phyloP scores from a whole-genome alignment of 1,140 invertebrate species.

The Ectropis grisescens region DNA sequence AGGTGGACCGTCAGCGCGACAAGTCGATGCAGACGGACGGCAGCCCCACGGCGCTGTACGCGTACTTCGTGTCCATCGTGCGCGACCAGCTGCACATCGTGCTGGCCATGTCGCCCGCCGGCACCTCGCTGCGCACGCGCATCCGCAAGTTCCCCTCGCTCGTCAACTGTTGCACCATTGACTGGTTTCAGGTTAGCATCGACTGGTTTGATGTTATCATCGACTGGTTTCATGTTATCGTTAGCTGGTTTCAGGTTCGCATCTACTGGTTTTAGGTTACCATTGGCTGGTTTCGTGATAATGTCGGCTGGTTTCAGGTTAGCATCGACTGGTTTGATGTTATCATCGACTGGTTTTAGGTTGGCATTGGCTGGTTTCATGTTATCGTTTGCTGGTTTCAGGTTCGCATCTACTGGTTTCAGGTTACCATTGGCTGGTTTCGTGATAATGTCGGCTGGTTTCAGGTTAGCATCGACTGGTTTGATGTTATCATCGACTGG shows the following conservation, averaged over 20 bases:
- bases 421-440: slow-evolving; percentile 99
- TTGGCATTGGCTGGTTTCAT: slow-evolving; percentile 63
- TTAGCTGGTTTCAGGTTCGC: too few relatives aligned
- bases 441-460: slow-evolving; percentile 79
- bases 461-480: slow-evolving; percentile 99
- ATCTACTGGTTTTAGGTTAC: slow-evolving; percentile 97
- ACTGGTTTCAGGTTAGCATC: slow-evolving; percentile 91
- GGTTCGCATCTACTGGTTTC: slow-evolving; percentile 70
- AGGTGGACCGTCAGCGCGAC: slow-evolving; percentile 91
- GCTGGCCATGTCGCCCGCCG: slow-evolving; percentile 94
- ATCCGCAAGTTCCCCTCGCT: slow-evolving; percentile 94
- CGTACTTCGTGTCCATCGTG: slow-evolving; percentile 90
- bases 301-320: slow-evolving; percentile 98
- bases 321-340: too few relatives aligned
- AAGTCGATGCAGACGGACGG: slow-evolving; percentile 94
- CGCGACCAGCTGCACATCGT: slow-evolving; percentile 95
- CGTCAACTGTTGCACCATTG: slow-evolving; percentile 97
- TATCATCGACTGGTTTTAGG: slow-evolving; percentile 98
- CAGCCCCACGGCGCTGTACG: slow-evolving; percentile 90
- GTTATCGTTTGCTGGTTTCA: slow-evolving; percentile 99
- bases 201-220: too few relatives aligned
- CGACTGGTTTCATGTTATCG: slow-evolving; percentile 93
- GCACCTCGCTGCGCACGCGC: slow-evolving; percentile 85
- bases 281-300: too few relatives aligned
- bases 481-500: slow-evolving; percentile 80